Conservation (phyloP, 2,113 vertebrate species). For the Pelecanoides urinatrix region DNA sequence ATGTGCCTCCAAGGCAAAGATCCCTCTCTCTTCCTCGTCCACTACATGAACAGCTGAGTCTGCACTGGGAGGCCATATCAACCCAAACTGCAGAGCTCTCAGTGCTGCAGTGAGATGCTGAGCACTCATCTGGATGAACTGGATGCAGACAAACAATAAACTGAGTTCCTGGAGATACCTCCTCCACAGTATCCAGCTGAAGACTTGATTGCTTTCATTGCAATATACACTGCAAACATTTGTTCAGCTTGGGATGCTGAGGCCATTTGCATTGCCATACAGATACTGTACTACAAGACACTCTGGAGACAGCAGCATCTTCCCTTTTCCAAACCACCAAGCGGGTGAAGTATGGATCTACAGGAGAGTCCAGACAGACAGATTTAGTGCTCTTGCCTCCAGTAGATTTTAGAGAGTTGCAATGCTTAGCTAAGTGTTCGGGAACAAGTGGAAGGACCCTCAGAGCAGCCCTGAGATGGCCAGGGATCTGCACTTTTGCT, state of each 20-base stretch:
- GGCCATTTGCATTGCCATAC: background rate
- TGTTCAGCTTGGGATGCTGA: background rate
- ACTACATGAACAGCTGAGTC: background rate
- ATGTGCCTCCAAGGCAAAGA: background rate
- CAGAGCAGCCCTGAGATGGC: background rate
- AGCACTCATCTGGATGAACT: background rate
- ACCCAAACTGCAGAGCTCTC: background rate
- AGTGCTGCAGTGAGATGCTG: background rate
- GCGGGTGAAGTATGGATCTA: background rate
- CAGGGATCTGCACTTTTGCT: background rate
- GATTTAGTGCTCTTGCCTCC: background rate
- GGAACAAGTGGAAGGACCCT: background rate
- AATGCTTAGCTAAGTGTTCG: background rate
- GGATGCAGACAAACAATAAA: background rate
- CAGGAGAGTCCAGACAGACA: background rate
- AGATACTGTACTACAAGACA: background rate
- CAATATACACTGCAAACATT: background rate
- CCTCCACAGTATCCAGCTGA: background rate
- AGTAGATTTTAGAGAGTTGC: background rate
- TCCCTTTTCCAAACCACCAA: background rate
- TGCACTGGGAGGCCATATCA: background rate
- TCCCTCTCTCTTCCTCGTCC: background rate
- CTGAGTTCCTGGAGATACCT: background rate
- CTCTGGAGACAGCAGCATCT: background rate
- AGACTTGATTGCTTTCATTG: background rate